Base-by-base conservation (phyloP, 2,888 invertebrate species). In the Chalcis sispes region DNA sequence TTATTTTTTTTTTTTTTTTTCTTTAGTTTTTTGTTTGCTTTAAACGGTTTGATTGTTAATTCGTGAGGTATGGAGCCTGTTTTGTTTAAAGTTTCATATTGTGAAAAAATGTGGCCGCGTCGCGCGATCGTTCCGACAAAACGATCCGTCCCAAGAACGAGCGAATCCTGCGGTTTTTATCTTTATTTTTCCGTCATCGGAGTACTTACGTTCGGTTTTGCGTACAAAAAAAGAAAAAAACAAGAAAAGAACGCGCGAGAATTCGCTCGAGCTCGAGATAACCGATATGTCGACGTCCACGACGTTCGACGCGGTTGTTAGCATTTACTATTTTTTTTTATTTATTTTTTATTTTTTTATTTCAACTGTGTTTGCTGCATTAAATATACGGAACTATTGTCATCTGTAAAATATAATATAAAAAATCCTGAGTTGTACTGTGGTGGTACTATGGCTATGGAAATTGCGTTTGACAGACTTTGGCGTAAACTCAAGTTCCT, bases 361-460 rank as follows among this genome's bases (percentile, higher is more conserved):
- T n/a, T n/a, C n/a, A n/a, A n/a, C 20, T 66, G 48, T 46, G 50
- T 66, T 73, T 77, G 71, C 50, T 74, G 74, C 59, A 5, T 74
- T 79, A 81, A 81, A 83, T 82, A 83, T 86, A 87, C 83, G 87
- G 87, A 88, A 88, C 88, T 88, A 88, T 88, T 88, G 88, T 88
- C 88, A 85, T 88, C 88, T 88, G 88, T 88, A 88, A 88, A 88
- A 86, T 88, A 88, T 87, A 88, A 87, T 88, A 87, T 88, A 88
- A 88, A 88, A 88, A 85, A 88, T 88, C 88, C 88, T 88, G 88
- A 87, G 88, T 88, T 88, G 88, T 88, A 88, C 88, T 88, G 88
- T 85, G 83, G 83, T 87, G 88, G 88, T 88, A 87, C 87, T 88
- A 88, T 88, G 88, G 88, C 87, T 88, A 88, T 88, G 87, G 88